Evolutionary conservation across 2,797 vertebrate genomes (phyloP), one percentile per base, ranked within the genome.

Genomic region (Spinus pinus): DNA sequence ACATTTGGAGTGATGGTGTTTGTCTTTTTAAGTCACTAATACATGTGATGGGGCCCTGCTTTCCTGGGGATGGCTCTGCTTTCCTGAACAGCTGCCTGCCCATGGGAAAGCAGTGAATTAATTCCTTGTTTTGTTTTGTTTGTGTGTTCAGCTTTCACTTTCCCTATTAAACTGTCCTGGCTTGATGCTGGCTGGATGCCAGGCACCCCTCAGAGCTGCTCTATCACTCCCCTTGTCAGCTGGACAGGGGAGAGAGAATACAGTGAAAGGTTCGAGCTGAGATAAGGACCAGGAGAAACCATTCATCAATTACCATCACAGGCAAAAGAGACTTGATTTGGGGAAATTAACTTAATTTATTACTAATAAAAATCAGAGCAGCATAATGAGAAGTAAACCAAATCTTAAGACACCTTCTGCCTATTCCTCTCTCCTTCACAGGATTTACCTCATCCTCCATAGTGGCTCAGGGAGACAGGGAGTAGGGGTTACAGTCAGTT

Each of bases 391-490:
- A 62, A 35, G 30, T 41, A 47, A 70, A 33, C 9, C 41, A 61
- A 54, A 54, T 10, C 41, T 54, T 54, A 25, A 54, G 33, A 62
- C 25, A 18, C 12, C 12, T 61, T 54, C 33, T 61, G 21, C 49
- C 30, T 18, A 30, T 9, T 47, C 25, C 6, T 62, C 12, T 14
- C 21, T 62, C 30, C 17, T 47, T 35, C 30, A 41, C 30, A 70
- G 41, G 56, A 8, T 77, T 53, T 37, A 14, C 49, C 25, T 77
- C 30, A 8, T 69, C 14, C 20, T 39, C 41, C 0, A 0, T 6
- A 47, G 64, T 0, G 0, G 47, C 0, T 0, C 46, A 60, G 47
- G n/a, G 62, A 61, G 47, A 77, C 33, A 54, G 25, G 47, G 47
- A 70, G 12, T 78, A 56, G 30, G 25, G 21, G 24, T 47, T 24